Evolutionary conservation across 2,888 invertebrate genomes (phyloP).

Genomic region (Lymantria dispar): DNA sequence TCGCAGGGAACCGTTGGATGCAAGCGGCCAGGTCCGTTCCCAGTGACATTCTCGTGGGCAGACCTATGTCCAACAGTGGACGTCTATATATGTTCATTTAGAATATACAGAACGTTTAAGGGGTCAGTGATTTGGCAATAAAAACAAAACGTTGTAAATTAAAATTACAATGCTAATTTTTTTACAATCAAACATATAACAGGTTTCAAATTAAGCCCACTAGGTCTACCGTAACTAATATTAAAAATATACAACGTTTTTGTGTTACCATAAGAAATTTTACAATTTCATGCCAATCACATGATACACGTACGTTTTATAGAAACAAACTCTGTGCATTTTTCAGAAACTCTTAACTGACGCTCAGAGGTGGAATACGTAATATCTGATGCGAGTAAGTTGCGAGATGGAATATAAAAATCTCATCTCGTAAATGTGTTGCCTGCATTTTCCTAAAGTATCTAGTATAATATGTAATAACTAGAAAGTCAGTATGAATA

Average conservation of each 20-base stretch:
- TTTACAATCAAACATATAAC: conserved; percentile 10
- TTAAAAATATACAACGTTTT: conserved; percentile 19
- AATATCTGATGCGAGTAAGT: conserved; percentile 3
- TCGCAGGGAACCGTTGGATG: too few species aligned
- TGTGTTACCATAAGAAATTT: conserved; percentile 1
- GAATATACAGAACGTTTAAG: too few species aligned
- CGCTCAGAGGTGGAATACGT: conserved; percentile 3
- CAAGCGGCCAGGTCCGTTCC: too few species aligned
- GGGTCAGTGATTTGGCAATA: too few species aligned
- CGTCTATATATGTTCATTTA: too few species aligned
- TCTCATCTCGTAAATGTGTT: neutral
- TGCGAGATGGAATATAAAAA: conserved; percentile 11
- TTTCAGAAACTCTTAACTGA: conserved; percentile 7
- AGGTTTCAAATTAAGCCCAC: conserved; percentile 22
- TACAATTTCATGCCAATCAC: conserved; percentile 10
- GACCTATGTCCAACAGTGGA: too few species aligned
- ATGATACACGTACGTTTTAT: neutral
- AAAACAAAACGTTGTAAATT: neutral
- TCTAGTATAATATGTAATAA: neutral
- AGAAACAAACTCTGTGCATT: neutral
- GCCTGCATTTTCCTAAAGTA: neutral
- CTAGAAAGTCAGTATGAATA: too few species aligned
- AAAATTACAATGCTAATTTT: neutral
- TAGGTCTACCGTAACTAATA: conserved; percentile 22
- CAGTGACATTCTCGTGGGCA: too few species aligned